Evolutionary conservation across 2,797 vertebrate genomes (phyloP).

Genomic region (Micropoecilia bifurca): DNA sequence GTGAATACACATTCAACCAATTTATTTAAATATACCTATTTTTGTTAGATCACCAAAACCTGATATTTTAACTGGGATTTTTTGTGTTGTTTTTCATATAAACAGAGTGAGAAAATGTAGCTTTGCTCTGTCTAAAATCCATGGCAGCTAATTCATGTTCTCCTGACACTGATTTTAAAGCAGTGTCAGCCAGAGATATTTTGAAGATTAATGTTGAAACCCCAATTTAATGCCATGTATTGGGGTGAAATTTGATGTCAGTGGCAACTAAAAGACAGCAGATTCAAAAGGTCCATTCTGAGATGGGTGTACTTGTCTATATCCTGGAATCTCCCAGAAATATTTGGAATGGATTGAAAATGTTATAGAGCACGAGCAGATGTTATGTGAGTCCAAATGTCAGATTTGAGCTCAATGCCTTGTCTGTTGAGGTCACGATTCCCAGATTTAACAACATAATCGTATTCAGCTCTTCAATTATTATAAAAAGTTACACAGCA

Average conservation of each 20-base stretch:
- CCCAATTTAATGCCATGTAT: background rate
- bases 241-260: constrained; percentile 5
- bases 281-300: background rate
- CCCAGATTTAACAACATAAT: background rate
- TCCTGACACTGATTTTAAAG: constrained; percentile 5
- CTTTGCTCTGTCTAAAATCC: background rate
- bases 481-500: constrained; percentile 4
- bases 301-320: background rate
- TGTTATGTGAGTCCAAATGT: background rate
- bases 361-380: background rate
- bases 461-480: background rate
- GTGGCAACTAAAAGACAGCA: background rate
- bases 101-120: background rate
- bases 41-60: background rate
- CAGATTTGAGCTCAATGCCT: background rate
- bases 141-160: background rate
- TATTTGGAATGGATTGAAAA: background rate
- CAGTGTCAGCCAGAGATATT: background rate
- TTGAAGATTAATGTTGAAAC: constrained; percentile 1
- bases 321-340: background rate
- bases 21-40: background rate
- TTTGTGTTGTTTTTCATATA: background rate
- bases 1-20: background rate
- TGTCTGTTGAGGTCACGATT: background rate
- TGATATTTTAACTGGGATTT: background rate